Percentiles rank a stretch among this genome's conserved stretches.
Conservation (phyloP, 2,113 vertebrate species). For the Clarias magur region DNA sequence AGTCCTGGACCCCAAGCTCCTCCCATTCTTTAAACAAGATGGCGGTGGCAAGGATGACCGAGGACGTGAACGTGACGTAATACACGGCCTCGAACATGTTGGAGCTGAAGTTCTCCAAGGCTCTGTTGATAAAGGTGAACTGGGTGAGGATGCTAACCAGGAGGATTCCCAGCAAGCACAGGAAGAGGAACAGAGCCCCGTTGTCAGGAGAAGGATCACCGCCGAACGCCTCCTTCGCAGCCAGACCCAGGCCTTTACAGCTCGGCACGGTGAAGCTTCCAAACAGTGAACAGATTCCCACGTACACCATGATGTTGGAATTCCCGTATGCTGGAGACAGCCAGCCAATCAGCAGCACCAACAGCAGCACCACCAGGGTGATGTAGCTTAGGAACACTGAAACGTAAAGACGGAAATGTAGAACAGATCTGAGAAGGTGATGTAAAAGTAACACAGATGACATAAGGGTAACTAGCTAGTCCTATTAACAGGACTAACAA, state of each 20-base stretch:
- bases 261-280: conserved; percentile 95
- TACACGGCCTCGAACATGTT: conserved; percentile 92
- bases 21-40: conserved; percentile 95
- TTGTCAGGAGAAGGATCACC: conserved; percentile 69
- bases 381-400: conserved; percentile 87
- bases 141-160: conserved; percentile 88
- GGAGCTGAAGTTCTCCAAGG: conserved; percentile 87
- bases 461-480: neutral
- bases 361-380: conserved; percentile 81
- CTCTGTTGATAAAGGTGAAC: conserved; percentile 95
- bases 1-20: conserved; percentile 79
- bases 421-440: neutral
- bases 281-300: conserved; percentile 91
- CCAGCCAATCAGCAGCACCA: conserved; percentile 87
- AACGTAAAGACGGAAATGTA: conserved; percentile 49
- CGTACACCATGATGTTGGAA: conserved; percentile 94
- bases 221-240: conserved; percentile 81
- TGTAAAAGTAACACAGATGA: neutral
- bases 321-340: conserved; percentile 84
- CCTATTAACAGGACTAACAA: neutral
- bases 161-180: conserved; percentile 82
- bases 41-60: conserved; percentile 86
- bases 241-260: conserved; percentile 93
- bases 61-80: conserved; percentile 90
- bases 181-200: conserved; percentile 80